Evolutionary conservation across 1,140 invertebrate genomes (phyloP).

Genomic region (Gryon sp.): DNA sequence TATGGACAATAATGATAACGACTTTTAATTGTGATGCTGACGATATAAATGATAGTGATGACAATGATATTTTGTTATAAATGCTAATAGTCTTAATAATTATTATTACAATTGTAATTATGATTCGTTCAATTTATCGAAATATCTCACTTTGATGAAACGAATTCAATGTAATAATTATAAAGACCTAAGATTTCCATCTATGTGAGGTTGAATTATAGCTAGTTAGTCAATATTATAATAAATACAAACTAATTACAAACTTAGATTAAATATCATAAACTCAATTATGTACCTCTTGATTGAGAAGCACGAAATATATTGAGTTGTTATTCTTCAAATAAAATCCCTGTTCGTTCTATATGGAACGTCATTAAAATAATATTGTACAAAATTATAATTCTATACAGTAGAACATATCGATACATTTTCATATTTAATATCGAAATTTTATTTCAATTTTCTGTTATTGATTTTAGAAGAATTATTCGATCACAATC

Average conservation of each 20-base stretch:
- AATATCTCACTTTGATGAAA: constrained; percentile 63
- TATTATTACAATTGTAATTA: constrained; percentile 46
- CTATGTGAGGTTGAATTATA: constrained; percentile 60
- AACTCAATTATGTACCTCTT: constrained; percentile 46
- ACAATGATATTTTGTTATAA: constrained; percentile 43
- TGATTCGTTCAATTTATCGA: constrained; percentile 26
- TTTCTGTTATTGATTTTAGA: constrained; percentile 30
- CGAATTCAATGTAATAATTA: constrained; percentile 74
- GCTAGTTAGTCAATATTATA: constrained; percentile 58
- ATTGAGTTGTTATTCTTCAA: constrained; percentile 49
- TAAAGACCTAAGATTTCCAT: constrained; percentile 73
- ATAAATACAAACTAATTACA: constrained; percentile 79
- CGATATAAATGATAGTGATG: constrained; percentile 59
- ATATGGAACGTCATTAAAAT: constrained; percentile 33
- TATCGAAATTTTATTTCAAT: constrained; percentile 12
- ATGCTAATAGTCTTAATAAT: constrained; percentile 43
- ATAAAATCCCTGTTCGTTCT: constrained; percentile 16
- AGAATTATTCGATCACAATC: constrained; percentile 45
- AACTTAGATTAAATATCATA: constrained; percentile 74
- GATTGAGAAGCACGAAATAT: constrained; percentile 40
- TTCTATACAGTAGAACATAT: constrained; percentile 62
- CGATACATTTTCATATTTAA: constrained; percentile 21
- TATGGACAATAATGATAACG: constrained; percentile 51
- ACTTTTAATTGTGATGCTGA: constrained; percentile 53
- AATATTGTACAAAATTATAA: constrained; percentile 44